A percentile compares a stretch with the other conserved stretches of the same genome.
Conservation (phyloP, 2,113 vertebrate genomes). For the Odobenus rosmarus region DNA sequence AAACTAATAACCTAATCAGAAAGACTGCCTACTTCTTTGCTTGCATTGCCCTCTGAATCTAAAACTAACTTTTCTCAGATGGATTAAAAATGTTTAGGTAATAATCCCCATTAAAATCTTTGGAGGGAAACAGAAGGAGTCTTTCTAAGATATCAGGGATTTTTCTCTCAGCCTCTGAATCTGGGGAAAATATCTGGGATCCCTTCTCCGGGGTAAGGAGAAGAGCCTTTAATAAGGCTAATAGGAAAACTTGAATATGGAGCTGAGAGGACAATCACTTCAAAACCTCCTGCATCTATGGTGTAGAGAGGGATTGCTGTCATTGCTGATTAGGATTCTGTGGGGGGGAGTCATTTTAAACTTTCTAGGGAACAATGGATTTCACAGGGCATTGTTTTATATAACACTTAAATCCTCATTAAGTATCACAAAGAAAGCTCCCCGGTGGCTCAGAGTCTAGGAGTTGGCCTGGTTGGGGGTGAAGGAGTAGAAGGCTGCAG, state of each 20-base stretch:
- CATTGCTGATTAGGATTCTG: neutral
- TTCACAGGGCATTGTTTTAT: slow-evolving; percentile 18
- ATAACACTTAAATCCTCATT: neutral
- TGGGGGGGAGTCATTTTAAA: slow-evolving; percentile 30
- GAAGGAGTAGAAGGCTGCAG: neutral
- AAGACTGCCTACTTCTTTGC: neutral
- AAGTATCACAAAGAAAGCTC: neutral
- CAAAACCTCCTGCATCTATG: neutral
- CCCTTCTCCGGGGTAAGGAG: neutral
- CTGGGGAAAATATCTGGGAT: neutral
- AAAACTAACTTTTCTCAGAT: neutral
- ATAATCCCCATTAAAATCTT: neutral
- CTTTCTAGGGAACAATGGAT: neutral
- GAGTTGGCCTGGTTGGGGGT: neutral
- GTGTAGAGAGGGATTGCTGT: neutral
- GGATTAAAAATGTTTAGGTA: neutral
- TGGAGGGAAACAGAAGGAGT: neutral
- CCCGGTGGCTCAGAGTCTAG: neutral
- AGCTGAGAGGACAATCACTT: neutral
- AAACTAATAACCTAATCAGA: neutral
- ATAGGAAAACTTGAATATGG: neutral
- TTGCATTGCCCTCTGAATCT: neutral
- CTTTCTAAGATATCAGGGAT: neutral
- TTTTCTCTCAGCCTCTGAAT: slow-evolving; percentile 34
- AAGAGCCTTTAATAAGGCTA: slow-evolving; percentile 19